Evolutionary conservation across 2,888 invertebrate genomes (phyloP), one percentile per base, ranked within the genome.

Genomic region (Scaptomyza parva): DNA sequence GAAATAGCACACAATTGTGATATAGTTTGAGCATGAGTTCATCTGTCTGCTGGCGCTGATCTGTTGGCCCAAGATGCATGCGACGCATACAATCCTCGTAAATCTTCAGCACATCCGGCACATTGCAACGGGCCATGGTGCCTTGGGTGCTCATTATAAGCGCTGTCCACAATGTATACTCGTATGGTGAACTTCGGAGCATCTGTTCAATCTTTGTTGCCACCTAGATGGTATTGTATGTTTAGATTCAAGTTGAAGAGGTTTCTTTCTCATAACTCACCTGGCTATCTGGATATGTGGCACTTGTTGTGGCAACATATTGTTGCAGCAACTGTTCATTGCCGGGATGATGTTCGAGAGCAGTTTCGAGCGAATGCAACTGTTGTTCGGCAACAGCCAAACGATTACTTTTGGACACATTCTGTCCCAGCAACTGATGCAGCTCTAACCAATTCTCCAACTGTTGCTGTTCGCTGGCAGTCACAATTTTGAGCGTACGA

Each of bases 111-210:
- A 95, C 93, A 71, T 92, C 92, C 1, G 94, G 93, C 0, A 93
- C 93, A 54, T 93, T 93, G 80, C 94, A 95, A 60, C 94, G 93
- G 0, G 94, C 93, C 93, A 95, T 93, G 0, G 94, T 94, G 8
- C 91, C 90, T 65, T 92, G 92, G 0, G 90, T 91, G 28, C 89
- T 88, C 70, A 91, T 82, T 30, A 92, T 91, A 55, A 91, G 85
- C 3, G 90, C 88, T 2, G 86, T 86, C 92, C 92, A 92, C 4
- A 92, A 43, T 0, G 86, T 86, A 35, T 90, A 91, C 50, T 88
- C 89, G 28, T 89, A 89, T 0, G 91, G 90, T 65, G 90, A 87
- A 33, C 82, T 80, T 3, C 71, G 61, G 4, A 91, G 48, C 43
- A 91, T 61, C 14, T 82, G 61, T 39, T 90, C 88, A 1, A 91